These are phyloP conservation scores for Pinctada fucata DNA, from an alignment of 2,888 invertebrate species.

Conservation along the genomic window DNA sequence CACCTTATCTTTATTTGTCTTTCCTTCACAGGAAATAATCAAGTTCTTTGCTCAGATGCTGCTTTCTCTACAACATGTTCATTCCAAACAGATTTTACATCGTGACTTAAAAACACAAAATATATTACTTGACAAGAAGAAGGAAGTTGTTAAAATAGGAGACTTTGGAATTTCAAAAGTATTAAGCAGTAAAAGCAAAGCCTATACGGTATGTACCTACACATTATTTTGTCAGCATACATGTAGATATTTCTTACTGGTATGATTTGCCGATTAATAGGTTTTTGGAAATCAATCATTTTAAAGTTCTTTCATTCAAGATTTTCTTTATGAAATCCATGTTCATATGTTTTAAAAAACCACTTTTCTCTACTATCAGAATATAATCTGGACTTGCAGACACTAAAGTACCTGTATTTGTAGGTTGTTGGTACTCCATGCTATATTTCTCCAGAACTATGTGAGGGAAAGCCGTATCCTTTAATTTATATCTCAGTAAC, in stretches of 20 bases:
- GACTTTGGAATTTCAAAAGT: conserved; percentile 92
- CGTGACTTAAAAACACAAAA: conserved; percentile 91
- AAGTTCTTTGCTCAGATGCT: conserved; percentile 86
- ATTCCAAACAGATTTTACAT: conserved; percentile 87
- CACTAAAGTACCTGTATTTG: conserved; percentile 22
- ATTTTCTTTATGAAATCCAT: background rate
- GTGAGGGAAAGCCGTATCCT: conserved; percentile 85
- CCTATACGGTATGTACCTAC: conserved; percentile 76
- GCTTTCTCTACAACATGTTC: conserved; percentile 88
- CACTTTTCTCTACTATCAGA: too few species aligned
- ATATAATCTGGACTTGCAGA: too few species aligned
- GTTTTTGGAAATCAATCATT: too few species aligned
- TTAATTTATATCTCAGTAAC: conserved; percentile 23
- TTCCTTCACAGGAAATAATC: conserved; percentile 82
- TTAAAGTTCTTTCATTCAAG: too few species aligned
- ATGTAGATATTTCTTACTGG: background rate
- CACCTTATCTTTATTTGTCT: background rate
- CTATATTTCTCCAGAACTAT: conserved; percentile 91
- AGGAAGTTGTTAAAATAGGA: conserved; percentile 86
- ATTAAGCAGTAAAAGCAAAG: conserved; percentile 81
- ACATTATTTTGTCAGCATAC: background rate
- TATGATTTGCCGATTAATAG: too few species aligned
- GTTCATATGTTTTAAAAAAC: too few species aligned
- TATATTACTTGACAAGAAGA: conserved; percentile 85
- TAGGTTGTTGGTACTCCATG: conserved; percentile 87